Base-by-base conservation (phyloP, 2,113 vertebrate genomes). In the Rhinolophus ferrumequinum region DNA sequence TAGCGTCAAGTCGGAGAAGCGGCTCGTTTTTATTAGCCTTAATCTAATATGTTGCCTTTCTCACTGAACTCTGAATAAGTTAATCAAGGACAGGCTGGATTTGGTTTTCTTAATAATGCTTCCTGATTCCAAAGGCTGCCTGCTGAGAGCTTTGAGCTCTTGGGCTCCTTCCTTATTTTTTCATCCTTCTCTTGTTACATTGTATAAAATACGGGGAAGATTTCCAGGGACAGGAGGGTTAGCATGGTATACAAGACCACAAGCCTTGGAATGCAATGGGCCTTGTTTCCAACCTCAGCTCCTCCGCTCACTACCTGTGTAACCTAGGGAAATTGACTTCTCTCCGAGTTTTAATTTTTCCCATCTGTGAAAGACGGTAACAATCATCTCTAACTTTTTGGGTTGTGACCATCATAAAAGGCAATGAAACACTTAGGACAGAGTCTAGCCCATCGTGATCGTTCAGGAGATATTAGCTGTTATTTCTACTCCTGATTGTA, bases 21-120 rank as follows among this genome's bases (percentile, higher is more conserved):
- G 0, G 52, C 86, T 89, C 7, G 0, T 79, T 90, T 88, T 92
- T 58, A 77, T 64, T 80, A 91, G 66, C 3, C 4, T 93, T 93
- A 75, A 96, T 93, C 47, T 91, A 82, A 82, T 93, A 88, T 50
- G 83, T 80, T 91, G 92, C 93, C 64, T 87, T 95, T 88, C 47
- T 90, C 1, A 0, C 75, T 30, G 85, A 96, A 94, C 92, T 67
- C 73, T 79, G 84, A 92, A 76, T 84, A 87, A 95, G 62, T 91
- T 85, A 47, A 93, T 88, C 75, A 73, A 80, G 92, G 95, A 89
- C 41, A 64, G 92, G 70, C 58, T 85, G 81, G 77, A 67, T 93
- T 58, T 93, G 67, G n/a, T 89, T 88, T 92, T 92, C 90, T 69
- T 95, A 90, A 75, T 90, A 88, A 96, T 5, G 18, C 30, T 0